A percentile compares a stretch with the other conserved stretches of the same genome.
Conservation (phyloP, 2,888 invertebrate genomes). For the Lordiphosa fenestrarum region DNA sequence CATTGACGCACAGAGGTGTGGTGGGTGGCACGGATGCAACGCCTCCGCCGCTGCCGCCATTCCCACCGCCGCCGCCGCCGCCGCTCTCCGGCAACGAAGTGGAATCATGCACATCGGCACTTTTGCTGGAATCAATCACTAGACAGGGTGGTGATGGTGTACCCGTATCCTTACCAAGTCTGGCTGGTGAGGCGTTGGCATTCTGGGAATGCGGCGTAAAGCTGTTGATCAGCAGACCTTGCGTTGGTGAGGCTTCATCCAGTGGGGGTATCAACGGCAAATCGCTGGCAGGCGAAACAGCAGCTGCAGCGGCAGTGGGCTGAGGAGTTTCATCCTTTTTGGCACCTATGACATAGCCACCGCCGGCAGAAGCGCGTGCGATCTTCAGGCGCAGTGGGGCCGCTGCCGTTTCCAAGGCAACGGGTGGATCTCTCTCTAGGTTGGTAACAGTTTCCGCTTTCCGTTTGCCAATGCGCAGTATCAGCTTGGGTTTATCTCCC, state of each 20-base stretch:
- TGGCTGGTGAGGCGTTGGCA: constrained; percentile 58
- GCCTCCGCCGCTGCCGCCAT: constrained; percentile 13
- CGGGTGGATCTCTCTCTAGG: too few species aligned
- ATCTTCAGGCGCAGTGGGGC: constrained; percentile 92
- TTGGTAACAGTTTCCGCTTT: constrained; percentile 71
- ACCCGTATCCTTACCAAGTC: constrained; percentile 65
- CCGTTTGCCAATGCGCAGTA: constrained; percentile 84
- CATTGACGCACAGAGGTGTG: constrained; percentile 55
- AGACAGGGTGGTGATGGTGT: constrained; percentile 74
- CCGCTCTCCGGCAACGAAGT: constrained; percentile 68
- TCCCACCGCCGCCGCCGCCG: not conserved
- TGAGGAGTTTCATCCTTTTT: constrained; percentile 53
- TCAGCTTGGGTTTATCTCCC: constrained; percentile 86
- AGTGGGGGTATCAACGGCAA: constrained; percentile 34
- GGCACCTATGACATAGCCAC: constrained; percentile 80
- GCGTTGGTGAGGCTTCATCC: constrained; percentile 36
- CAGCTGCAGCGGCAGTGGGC: constrained; percentile 6
- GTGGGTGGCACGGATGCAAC: constrained; percentile 13
- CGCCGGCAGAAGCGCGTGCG: constrained; percentile 90
- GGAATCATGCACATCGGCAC: constrained; percentile 70
- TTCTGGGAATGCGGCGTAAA: constrained; percentile 65
- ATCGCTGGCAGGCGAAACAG: constrained; percentile 24
- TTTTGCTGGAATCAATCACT: constrained; percentile 73
- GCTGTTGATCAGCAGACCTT: constrained; percentile 38
- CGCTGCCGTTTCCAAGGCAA: constrained; percentile 76